phyloP scores from a whole-genome alignment of 2,888 invertebrate genomes.

The Apamea sordens region DNA sequence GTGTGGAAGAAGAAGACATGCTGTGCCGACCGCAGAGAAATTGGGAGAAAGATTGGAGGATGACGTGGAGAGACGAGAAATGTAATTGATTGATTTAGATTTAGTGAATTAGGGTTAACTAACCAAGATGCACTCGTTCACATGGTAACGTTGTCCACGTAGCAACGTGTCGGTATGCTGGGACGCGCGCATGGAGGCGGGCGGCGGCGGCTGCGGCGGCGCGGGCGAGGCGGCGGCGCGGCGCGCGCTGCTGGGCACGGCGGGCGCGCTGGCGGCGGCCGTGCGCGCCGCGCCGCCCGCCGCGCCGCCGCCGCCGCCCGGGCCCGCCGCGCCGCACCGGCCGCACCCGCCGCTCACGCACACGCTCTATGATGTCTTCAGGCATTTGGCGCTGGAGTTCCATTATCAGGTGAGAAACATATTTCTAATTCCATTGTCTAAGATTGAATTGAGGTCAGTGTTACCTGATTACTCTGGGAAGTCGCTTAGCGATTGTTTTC shows the following conservation, averaged over 20 bases:
- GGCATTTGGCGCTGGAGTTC: slow-evolving; percentile 89
- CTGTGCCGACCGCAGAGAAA: not conserved
- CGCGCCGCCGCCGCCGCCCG: slow-evolving; percentile 62
- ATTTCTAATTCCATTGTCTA: not conserved
- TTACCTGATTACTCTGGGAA: too few species aligned
- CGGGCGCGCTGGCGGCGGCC: slow-evolving; percentile 88
- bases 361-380: slow-evolving; percentile 85
- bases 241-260: slow-evolving; percentile 92
- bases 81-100: not conserved
- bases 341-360: slow-evolving; percentile 82
- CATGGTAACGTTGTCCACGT: not conserved
- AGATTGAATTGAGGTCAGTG: not conserved
- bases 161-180: slow-evolving; percentile 85
- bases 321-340: slow-evolving; percentile 67
- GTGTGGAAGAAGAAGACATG: not conserved
- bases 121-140: not conserved
- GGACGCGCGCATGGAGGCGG: slow-evolving; percentile 93
- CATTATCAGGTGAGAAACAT: slow-evolving; percentile 77
- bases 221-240: slow-evolving; percentile 94
- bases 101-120: not conserved
- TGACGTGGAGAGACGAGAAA: not conserved
- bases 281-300: slow-evolving; percentile 77
- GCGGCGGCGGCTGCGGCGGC: slow-evolving; percentile 94
- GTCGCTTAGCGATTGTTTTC: too few species aligned
- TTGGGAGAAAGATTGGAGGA: not conserved